A percentile compares a stretch with the other conserved stretches of the same genome.
phyloP scores from a whole-genome alignment of 2,888 invertebrate species.

The Hyposoter dolosus region DNA sequence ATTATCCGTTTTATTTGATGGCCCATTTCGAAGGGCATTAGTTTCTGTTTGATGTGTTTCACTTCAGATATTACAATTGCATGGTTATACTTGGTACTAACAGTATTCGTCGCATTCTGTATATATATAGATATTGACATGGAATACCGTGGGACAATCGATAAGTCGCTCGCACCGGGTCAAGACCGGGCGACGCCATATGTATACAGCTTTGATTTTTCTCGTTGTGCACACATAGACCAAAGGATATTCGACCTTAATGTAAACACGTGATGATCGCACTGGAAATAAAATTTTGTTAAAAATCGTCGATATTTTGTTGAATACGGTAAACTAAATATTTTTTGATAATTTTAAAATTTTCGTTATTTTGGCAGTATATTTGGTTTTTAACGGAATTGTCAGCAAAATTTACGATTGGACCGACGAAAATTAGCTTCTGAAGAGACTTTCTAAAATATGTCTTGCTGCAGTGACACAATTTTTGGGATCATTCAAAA shows the following conservation, averaged over 20 bases:
- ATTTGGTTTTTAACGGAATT: no score
- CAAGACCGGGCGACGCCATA: conserved; percentile 66
- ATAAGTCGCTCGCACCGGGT: conserved; percentile 67
- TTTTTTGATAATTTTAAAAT: no score
- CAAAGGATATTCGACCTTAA: neutral
- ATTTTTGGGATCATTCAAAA: no score
- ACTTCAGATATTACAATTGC: neutral
- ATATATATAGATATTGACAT: conserved; percentile 5
- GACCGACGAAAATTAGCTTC: no score
- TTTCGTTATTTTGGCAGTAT: no score
- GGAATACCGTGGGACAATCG: conserved; percentile 60
- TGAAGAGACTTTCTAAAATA: no score
- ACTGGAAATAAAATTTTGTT: no score
- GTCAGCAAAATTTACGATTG: no score
- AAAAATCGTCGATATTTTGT: no score
- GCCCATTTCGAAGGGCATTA: neutral
- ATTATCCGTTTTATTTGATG: neutral
- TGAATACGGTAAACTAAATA: no score
- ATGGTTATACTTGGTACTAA: neutral
- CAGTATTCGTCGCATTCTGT: neutral
- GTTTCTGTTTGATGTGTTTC: neutral
- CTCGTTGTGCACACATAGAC: neutral
- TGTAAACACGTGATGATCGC: conserved; percentile 9
- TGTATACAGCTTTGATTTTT: conserved; percentile 11
- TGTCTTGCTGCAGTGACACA: no score